phyloP scores from a whole-genome alignment of 2,888 invertebrate species.

The Priocnemis perturbator region DNA sequence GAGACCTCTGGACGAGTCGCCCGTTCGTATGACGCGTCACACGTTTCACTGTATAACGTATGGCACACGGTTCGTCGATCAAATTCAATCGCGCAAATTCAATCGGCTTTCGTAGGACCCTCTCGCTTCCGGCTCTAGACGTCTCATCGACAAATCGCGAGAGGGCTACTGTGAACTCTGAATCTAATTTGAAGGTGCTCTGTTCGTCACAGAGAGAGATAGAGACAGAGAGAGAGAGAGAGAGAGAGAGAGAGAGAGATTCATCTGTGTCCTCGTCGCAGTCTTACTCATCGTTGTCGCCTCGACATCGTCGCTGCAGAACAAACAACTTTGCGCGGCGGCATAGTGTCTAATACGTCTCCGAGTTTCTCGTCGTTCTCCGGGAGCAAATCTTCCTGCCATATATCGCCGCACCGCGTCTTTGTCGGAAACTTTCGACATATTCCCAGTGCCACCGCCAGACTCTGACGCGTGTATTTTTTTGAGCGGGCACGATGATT shows the following conservation, averaged over 20 bases:
- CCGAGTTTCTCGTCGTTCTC: slow-evolving; percentile 1
- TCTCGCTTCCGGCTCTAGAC: too few species aligned
- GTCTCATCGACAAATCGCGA: neutral
- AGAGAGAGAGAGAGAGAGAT: neutral
- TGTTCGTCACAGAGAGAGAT: neutral
- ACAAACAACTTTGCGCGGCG: slow-evolving; percentile 3
- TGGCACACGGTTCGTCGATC: too few species aligned
- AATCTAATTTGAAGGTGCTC: slow-evolving; percentile 41
- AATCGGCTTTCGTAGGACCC: too few species aligned
- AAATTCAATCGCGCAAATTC: too few species aligned
- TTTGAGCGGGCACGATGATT: slow-evolving; percentile 5
- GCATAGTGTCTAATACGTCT: slow-evolving; percentile 6
- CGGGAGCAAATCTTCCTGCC: slow-evolving; percentile 7
- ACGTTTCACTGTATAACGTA: too few species aligned
- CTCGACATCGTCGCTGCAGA: too few species aligned
- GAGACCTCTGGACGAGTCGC: too few species aligned
- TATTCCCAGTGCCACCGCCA: slow-evolving; percentile 10
- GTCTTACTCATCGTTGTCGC: too few species aligned
- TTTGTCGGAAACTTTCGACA: slow-evolving; percentile 14
- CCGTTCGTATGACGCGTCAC: too few species aligned
- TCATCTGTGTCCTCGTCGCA: too few species aligned
- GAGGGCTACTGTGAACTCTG: slow-evolving; percentile 27
- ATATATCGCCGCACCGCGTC: slow-evolving; percentile 1
- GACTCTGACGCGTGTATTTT: slow-evolving; percentile 12
- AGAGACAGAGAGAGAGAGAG: neutral